phyloP scores from a whole-genome alignment of 2,797 vertebrate genomes.

The Xenops minutus region DNA sequence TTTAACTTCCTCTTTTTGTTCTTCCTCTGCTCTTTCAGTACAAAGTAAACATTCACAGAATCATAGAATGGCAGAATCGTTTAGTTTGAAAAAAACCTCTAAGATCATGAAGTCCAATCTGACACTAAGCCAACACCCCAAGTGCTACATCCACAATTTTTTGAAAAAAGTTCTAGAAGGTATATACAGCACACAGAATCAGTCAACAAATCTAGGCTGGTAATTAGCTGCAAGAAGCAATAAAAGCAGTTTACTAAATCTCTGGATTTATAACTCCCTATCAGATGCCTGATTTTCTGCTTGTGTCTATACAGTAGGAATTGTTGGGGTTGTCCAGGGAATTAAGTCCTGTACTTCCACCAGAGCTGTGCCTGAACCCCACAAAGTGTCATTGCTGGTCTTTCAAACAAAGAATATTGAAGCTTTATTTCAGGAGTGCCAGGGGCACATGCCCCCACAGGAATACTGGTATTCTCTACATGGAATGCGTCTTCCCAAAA shows the following conservation, averaged over 20 bases:
- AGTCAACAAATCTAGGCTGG: background rate
- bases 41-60: background rate
- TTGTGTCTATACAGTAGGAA: background rate
- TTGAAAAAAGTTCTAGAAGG: background rate
- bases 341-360: fast-evolving
- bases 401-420: background rate
- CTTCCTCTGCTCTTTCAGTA: background rate
- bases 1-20: background rate
- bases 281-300: background rate
- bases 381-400: background rate
- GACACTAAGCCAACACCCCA: background rate
- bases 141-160: background rate
- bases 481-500: background rate
- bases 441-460: background rate
- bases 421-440: background rate
- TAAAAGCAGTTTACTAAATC: background rate
- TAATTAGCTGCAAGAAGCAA: background rate
- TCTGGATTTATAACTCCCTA: background rate
- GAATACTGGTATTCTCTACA: background rate
- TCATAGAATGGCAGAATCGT: background rate
- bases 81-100: background rate
- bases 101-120: background rate
- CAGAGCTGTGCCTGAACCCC: background rate
- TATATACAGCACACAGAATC: background rate
- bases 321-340: background rate